Base-by-base conservation (phyloP, 2,888 invertebrate species). In the Ophraella communa region DNA sequence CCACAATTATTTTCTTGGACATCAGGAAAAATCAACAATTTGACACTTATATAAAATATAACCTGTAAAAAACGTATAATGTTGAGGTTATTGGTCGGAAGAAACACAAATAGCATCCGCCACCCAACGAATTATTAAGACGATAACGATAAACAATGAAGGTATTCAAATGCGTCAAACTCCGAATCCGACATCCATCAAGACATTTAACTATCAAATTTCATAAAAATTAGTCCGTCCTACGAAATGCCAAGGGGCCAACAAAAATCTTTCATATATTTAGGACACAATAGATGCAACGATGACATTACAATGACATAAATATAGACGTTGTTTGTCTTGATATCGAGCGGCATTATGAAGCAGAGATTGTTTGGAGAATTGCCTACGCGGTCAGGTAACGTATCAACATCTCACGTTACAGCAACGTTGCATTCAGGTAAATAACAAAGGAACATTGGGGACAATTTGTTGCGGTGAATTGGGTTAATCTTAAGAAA, bases 261-360 rank as follows among this genome's bases (percentile, higher is more conserved):
- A 58, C 55, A 18, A 57, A 65, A 59, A 53, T 59, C 59, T 33
- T 49, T 47, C 60, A 66, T 64, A 78, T 78, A 79, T 78, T 79
- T 75, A 77, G 79, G 77, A 77, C 78, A 80, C 79, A 78, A 79
- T 77, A 76, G 74, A 74, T 73, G 76, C 75, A 74, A 78, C 77
- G 79, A 79, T 79, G 80, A 80, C 81, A 80, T 80, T 79, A 80
- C 79, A 80, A 81, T 81, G 81, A 81, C 81, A 81, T 80, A 81
- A 81, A 81, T 81, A 80, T 81, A 79, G 77, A 75, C 73, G 77
- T 74, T 78, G 79, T 81, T 80, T 80, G 80, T 81, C 80, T 81
- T 78, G 76, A 77, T 76, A 78, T 79, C 75, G 74, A 75, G 71
- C 75, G 71, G 75, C 70, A 78, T 78, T 78, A 76, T 76, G 67